These are phyloP conservation scores for Hirtodrosophila alboralis DNA, from an alignment of 2,888 invertebrate species.

Conservation along the genomic window DNA sequence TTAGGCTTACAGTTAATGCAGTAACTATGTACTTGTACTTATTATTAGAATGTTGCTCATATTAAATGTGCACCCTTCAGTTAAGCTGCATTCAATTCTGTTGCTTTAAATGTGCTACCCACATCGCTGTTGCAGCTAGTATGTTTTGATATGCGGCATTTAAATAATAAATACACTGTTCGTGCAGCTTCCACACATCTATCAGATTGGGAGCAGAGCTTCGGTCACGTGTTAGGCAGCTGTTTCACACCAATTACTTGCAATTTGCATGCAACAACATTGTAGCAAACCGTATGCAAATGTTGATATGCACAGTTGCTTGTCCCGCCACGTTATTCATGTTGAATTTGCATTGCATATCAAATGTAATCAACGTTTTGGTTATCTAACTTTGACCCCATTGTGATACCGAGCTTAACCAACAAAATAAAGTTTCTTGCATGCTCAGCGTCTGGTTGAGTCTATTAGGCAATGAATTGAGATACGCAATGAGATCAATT, in stretches of 20 bases:
- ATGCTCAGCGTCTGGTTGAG: constrained; percentile 32
- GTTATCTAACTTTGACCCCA: constrained; percentile 31
- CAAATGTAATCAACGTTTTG: constrained; percentile 78
- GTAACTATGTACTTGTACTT: constrained; percentile 54
- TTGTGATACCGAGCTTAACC: constrained; percentile 10
- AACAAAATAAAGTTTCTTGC: constrained; percentile 32
- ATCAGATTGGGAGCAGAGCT: constrained; percentile 26
- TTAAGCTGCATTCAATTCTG: too few species aligned
- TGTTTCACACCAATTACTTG: constrained; percentile 79
- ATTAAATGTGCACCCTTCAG: too few species aligned
- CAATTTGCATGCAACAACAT: constrained; percentile 71
- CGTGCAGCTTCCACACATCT: constrained; percentile 28
- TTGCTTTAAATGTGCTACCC: constrained; percentile 58
- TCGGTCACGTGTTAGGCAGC: constrained; percentile 70
- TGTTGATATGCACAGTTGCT: constrained; percentile 65
- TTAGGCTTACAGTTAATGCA: constrained; percentile 67
- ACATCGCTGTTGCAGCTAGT: constrained; percentile 17
- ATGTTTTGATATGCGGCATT: constrained; percentile 44
- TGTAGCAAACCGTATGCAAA: constrained; percentile 75
- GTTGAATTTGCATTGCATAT: constrained; percentile 68
- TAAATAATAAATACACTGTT: constrained; percentile 74
- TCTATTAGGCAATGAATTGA: constrained; percentile 79
- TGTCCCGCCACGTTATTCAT: constrained; percentile 6
- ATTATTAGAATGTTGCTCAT: constrained; percentile 11
- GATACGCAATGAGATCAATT: constrained; percentile 77